Conservation (phyloP, 2,888 invertebrate genomes). For the Sinopyrophorus schimmeli region DNA sequence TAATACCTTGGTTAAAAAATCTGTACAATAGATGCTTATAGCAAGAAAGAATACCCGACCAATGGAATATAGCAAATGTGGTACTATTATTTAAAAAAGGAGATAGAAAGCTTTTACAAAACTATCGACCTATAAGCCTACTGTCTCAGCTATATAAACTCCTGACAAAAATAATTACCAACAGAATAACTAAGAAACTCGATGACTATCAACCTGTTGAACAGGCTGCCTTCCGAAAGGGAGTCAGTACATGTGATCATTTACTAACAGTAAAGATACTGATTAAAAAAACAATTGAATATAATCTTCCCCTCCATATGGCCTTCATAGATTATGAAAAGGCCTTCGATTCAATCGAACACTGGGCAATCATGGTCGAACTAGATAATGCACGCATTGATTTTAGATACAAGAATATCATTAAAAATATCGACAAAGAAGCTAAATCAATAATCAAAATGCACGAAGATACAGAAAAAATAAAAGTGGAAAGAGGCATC, state of each 20-base stretch:
- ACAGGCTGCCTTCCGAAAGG: constrained; percentile 10
- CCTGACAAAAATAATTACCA: constrained; percentile 2
- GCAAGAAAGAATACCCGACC: constrained; percentile 4
- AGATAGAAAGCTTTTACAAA: background rate
- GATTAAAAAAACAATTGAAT: constrained; percentile 11
- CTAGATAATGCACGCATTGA: constrained; percentile 2
- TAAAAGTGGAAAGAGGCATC: background rate
- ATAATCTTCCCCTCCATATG: constrained; percentile 4
- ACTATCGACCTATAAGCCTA: constrained; percentile 2
- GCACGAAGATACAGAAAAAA: constrained; percentile 1
- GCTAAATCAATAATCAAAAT: constrained; percentile 1
- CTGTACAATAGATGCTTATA: constrained; percentile 4
- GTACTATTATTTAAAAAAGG: constrained; percentile 3
- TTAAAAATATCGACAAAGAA: constrained; percentile 2
- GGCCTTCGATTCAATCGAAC: constrained; percentile 22
- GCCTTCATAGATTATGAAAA: constrained; percentile 20
- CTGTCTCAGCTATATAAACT: constrained; percentile 8
- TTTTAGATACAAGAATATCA: constrained; percentile 2
- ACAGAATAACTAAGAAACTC: background rate
- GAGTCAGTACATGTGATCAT: background rate
- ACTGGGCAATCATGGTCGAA: background rate
- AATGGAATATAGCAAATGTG: constrained; percentile 2
- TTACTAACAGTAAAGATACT: background rate
- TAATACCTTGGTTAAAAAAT: too few species aligned
- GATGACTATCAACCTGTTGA: constrained; percentile 8